Conservation (phyloP, 2,888 invertebrate genomes). For the Drosophila affinis region DNA sequence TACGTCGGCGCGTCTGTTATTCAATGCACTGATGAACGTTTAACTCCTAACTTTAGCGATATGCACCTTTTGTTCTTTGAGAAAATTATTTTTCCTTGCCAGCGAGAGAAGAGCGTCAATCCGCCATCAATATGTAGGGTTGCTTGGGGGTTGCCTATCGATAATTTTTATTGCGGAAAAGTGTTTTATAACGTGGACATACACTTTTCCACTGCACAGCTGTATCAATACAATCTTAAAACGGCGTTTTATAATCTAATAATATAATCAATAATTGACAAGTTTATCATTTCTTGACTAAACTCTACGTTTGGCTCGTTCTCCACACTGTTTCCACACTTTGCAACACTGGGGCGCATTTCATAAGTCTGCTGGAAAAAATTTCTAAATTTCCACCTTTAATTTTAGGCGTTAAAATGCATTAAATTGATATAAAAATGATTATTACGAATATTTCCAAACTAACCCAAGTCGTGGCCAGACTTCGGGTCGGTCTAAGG, state of each 20-base stretch:
- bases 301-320: background rate
- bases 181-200: background rate
- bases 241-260: too few species aligned
- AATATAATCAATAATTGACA: background rate
- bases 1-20: slow-evolving; percentile 9
- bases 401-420: slow-evolving; percentile 43
- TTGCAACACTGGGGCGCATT: slow-evolving; percentile 43
- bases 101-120: slow-evolving; percentile 73
- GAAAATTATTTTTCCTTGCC: slow-evolving; percentile 51
- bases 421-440: slow-evolving; percentile 52
- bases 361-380: slow-evolving; percentile 51
- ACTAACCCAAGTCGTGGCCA: slow-evolving; percentile 46
- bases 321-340: background rate
- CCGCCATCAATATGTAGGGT: slow-evolving; percentile 71
- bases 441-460: slow-evolving; percentile 57
- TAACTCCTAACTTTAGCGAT: slow-evolving; percentile 21
- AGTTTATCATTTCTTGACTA: background rate
- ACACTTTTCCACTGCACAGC: background rate
- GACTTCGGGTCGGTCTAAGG: slow-evolving; percentile 33
- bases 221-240: background rate
- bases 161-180: background rate
- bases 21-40: slow-evolving; percentile 36
- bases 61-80: slow-evolving; percentile 43
- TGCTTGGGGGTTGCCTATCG: slow-evolving; percentile 40
- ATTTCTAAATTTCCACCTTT: slow-evolving; percentile 25